A percentile compares a stretch with the other conserved stretches of the same genome.
Conservation (phyloP, 53 echinoderm and acorn worm species). For the Holothuria leucospilota region DNA sequence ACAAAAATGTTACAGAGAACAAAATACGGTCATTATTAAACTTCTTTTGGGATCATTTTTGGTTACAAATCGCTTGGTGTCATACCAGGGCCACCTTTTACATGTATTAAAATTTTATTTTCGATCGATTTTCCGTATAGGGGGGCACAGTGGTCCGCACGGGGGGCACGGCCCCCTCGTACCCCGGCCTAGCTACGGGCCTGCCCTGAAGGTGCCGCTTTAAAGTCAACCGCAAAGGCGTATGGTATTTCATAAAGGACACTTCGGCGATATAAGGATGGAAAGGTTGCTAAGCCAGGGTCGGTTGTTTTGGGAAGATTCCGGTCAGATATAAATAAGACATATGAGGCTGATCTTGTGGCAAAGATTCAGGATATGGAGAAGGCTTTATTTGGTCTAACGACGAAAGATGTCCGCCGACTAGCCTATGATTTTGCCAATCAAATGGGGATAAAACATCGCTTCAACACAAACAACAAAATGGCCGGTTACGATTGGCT, state of each 20-base stretch:
- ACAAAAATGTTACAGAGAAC: too few relatives aligned
- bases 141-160: too few relatives aligned
- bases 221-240: conserved; percentile 40
- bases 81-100: too few relatives aligned
- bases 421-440: conserved; percentile 17
- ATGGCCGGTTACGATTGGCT: conserved; percentile 41
- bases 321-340: conserved; percentile 33
- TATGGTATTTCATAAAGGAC: conserved; percentile 36
- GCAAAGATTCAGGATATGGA: conserved; percentile 40
- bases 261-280: conserved; percentile 43
- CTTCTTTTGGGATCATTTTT: too few relatives aligned
- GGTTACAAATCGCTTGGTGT: too few relatives aligned
- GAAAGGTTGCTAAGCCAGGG: conserved; percentile 41
- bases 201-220: not conserved
- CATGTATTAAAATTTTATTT: too few relatives aligned
- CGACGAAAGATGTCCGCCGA: conserved; percentile 38
- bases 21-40: too few relatives aligned
- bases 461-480: conserved; percentile 19
- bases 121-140: too few relatives aligned
- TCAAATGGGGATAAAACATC: conserved; percentile 28
- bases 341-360: conserved; percentile 38
- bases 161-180: too few relatives aligned
- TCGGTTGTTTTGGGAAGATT: conserved; percentile 24
- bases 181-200: not conserved
- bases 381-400: conserved; percentile 31